phyloP scores from a whole-genome alignment of 2,888 invertebrate species.

The Acanthosepion pharaonis region DNA sequence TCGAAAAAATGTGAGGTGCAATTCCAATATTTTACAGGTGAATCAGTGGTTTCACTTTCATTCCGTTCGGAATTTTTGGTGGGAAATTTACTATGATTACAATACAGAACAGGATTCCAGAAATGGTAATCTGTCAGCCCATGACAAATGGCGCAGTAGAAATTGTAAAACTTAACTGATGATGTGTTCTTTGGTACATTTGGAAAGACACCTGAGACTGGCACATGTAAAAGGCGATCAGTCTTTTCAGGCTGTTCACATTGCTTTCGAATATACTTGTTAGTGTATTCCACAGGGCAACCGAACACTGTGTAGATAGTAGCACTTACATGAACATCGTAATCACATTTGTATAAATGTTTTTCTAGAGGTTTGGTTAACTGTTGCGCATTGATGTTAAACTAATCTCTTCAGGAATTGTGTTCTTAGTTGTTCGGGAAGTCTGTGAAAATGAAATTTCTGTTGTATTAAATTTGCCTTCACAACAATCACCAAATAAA shows the following conservation, averaged over 20 bases:
- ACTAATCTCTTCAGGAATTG: too few relatives aligned
- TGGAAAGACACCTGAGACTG: not conserved
- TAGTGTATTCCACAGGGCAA: not conserved
- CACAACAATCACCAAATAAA: conserved; percentile 6
- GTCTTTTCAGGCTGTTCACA: not conserved
- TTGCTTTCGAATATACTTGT: not conserved
- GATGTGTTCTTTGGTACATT: not conserved
- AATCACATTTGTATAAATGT: not conserved
- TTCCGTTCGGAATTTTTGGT: not conserved
- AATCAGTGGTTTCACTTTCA: not conserved
- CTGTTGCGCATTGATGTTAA: not conserved
- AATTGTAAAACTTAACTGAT: not conserved
- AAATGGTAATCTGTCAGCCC: not conserved
- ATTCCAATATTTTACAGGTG: not conserved
- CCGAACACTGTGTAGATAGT: not conserved
- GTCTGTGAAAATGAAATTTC: not conserved
- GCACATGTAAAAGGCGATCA: not conserved
- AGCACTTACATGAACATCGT: too few relatives aligned
- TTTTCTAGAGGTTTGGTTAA: not conserved
- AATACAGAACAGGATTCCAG: not conserved
- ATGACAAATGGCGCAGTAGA: not conserved
- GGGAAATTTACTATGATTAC: fast-evolving
- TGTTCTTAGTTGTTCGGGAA: not conserved
- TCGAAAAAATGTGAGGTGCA: too few relatives aligned
- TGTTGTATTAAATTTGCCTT: not conserved